Base-by-base conservation (phyloP, 2,113 vertebrate species). In the Daubentonia madagascariensis region DNA sequence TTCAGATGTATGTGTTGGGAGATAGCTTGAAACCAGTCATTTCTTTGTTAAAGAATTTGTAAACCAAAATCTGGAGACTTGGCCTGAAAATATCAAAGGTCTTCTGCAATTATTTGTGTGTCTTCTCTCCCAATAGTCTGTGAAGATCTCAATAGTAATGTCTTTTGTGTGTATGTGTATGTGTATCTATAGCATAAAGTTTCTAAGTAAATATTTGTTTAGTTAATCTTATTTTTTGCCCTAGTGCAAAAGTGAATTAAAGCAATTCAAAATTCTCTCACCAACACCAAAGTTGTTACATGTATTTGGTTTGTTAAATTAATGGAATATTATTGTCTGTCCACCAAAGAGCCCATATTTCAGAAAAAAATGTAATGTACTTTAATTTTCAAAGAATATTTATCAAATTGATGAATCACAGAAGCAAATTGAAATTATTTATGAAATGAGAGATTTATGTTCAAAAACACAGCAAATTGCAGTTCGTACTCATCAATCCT, bases 351-450 rank as follows among this genome's bases (percentile, higher is more conserved):
- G 4, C 25, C 37, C 14, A 57, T 10, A 81, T 83, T 96, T 81
- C 22, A 73, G 28, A 50, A 96, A n/a, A 88, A 97, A 22, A 97
- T 89, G 68, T 37, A 78, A 18, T n/a, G 35, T 79, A 5, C 12
- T 84, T 20, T 91, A 61, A 72, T 91, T 95, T 90, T 75, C 20
- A 84, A 93, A 61, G 14, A 94, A 97, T 93, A 22, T 14, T 89
- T 83, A 89, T 37, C 9, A 1, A 90, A 23, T 83, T 80, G 13
- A 13, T 78, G 52, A 97, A 70, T 61, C 67, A 95, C 7, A 79
- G 65, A 98, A 97, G 0, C 10, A 92, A 54, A 70, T 73, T 97
- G 94, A 95, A 98, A 90, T 92, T n/a, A 96, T 84, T 76, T 89
- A 93, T 96, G 59, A 97, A 97, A 96, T 83, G 65, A 95, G 96